Conservation (phyloP, 2,113 vertebrate genomes). For the Barnardius zonarius region DNA sequence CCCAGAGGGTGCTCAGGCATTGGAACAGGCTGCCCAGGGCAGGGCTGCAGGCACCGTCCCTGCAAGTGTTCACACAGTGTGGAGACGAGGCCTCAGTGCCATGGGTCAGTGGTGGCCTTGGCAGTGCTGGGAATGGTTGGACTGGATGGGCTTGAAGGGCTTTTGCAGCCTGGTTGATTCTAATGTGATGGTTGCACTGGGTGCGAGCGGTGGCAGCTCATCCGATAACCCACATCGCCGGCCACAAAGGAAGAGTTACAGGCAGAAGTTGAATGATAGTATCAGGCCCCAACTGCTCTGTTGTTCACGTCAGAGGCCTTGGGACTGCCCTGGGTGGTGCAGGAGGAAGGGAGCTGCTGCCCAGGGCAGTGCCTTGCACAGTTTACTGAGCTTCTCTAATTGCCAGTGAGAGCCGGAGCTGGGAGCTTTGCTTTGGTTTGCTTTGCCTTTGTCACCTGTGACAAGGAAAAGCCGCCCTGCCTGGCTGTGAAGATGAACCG, state of each 20-base stretch:
- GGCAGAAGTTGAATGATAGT: background rate
- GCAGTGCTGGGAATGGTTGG: too few relatives aligned
- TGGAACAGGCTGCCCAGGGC: too few relatives aligned
- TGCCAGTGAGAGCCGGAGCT: background rate
- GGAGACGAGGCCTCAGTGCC: too few relatives aligned
- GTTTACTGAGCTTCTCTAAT: background rate
- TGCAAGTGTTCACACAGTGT: too few relatives aligned
- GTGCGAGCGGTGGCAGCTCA: background rate
- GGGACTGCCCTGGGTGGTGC: background rate
- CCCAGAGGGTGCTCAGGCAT: too few relatives aligned
- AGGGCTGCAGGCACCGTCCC: too few relatives aligned
- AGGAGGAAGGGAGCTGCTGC: background rate
- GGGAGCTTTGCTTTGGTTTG: background rate
- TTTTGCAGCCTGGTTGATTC: too few relatives aligned
- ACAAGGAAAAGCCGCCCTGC: background rate
- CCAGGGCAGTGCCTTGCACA: background rate
- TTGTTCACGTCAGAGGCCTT: accelerated
- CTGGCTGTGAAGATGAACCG: background rate
- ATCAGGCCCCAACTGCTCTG: background rate
- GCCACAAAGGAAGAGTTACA: background rate
- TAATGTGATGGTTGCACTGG: accelerated
- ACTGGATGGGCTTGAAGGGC: too few relatives aligned
- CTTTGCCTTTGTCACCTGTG: background rate
- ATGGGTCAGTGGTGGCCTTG: too few relatives aligned
- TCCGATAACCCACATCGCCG: accelerated